Base-by-base conservation (phyloP, 2,888 invertebrate genomes). In the Ophion ventricosus region DNA sequence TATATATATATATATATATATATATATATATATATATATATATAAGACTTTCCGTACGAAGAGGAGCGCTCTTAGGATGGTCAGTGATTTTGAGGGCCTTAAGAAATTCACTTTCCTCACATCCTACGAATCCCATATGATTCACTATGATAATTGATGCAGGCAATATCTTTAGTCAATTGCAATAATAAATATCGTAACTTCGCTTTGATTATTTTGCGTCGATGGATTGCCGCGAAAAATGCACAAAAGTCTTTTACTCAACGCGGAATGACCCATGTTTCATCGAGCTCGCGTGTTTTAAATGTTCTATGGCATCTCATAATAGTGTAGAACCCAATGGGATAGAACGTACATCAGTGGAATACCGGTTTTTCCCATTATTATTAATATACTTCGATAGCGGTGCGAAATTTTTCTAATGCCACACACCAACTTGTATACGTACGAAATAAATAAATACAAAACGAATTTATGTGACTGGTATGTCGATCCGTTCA, bases 321-420 rank as follows among this genome's bases (percentile, higher is more conserved):
- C 20, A 23, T 20, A 57, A 57, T 7, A 63, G 17, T 49, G n/a
- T 49, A 10, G 23, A 64, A 25, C 57, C 57, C 57, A 20, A 66
- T 20, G 57, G 25, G 26, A 40, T 40, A 66, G 57, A 57, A 79
- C 43, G 78, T 64, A 76, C 76, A 73, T 64, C 57, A 23, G 75
- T 79, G 82, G 67, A 87, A 88, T 90, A 91, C 92, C 90, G 91
- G 91, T 91, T 91, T 88, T 74, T 76, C 49, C 59, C 63, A 73
- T 90, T 90, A 90, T 91, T 92, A 91, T 90, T 91, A 90, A 92
- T 92, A 91, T 91, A 91, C 92, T 91, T 89, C 88, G 91, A 91
- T 90, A 89, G 88, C 89, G 86, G 88, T 87, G 88, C 85, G 80
- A 84, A 82, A 83, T 67, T 73, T 77, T 72, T 80, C 70, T 63